Percentiles rank a stretch among this genome's conserved stretches.
Evolutionary conservation across 2,888 invertebrate genomes (phyloP).

Genomic region (Sphaerophoria rueppellii): DNA sequence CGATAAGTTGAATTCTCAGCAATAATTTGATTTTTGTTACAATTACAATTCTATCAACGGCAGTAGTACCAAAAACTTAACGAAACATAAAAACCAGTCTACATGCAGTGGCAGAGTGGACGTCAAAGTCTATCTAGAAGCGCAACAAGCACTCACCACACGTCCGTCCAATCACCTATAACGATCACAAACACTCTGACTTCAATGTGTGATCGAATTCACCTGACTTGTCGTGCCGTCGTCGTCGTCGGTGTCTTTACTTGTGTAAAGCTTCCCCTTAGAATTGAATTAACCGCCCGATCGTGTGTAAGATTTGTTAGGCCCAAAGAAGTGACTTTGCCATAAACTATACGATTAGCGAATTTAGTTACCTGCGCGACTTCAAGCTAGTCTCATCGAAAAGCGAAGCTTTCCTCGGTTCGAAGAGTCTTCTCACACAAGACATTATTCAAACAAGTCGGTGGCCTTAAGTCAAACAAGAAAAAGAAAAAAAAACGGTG

Average conservation of each 20-base stretch:
- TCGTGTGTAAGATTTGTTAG: conserved; percentile 26
- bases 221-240: conserved; percentile 13
- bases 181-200: conserved; percentile 23
- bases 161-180: conserved; percentile 17
- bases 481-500: conserved; percentile 33
- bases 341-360: conserved; percentile 69
- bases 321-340: conserved; percentile 71
- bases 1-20: conserved; percentile 27
- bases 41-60: conserved; percentile 46
- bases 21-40: conserved; percentile 52
- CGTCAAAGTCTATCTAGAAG: conserved; percentile 37
- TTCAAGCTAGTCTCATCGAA: conserved; percentile 72
- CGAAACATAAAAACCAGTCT: conserved; percentile 39
- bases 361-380: conserved; percentile 75
- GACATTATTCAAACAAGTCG: conserved; percentile 14
- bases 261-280: conserved; percentile 55
- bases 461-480: conserved; percentile 3
- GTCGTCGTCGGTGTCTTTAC: conserved; percentile 24
- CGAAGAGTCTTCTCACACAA: conserved; percentile 30
- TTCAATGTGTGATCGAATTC: conserved; percentile 18
- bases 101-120: conserved; percentile 20
- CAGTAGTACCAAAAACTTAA: conserved; percentile 59
- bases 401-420: conserved; percentile 67
- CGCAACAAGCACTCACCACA: conserved; percentile 21
- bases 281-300: neutral